Evolutionary conservation across 2,888 invertebrate genomes (phyloP).

Genomic region (Drosophila neotestacea): DNA sequence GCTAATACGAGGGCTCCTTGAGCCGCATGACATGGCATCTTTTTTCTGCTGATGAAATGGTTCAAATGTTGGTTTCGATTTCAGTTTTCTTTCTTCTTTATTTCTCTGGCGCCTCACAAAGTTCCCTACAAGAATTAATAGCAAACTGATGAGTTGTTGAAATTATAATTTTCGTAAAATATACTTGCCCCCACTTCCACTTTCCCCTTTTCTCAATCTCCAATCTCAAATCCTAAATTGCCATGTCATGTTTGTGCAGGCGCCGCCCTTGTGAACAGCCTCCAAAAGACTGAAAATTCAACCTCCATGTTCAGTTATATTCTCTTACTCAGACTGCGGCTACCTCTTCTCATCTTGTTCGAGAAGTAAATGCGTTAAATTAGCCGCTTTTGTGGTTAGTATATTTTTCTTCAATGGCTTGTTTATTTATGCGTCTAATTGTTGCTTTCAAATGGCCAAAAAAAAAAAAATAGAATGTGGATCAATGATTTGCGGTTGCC

Average conservation of each 20-base stretch:
- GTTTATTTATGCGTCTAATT: slow-evolving; percentile 45
- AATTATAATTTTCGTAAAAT: slow-evolving; percentile 63
- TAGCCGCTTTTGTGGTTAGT: slow-evolving; percentile 73
- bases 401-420: slow-evolving; percentile 28
- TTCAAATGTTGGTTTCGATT: slow-evolving; percentile 50
- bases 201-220: not conserved
- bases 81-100: slow-evolving; percentile 8
- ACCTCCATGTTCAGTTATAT: slow-evolving; percentile 19
- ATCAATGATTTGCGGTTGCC: slow-evolving; percentile 19
- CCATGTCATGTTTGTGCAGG: slow-evolving; percentile 61
- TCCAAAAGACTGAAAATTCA: slow-evolving; percentile 9
- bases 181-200: slow-evolving; percentile 8
- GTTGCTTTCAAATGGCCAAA: slow-evolving; percentile 38
- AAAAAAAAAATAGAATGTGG: slow-evolving; percentile 4
- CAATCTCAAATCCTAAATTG: slow-evolving; percentile 27
- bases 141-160: slow-evolving; percentile 81
- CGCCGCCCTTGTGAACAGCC: slow-evolving; percentile 49
- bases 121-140: slow-evolving; percentile 69
- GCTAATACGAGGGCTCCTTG: slow-evolving; percentile 42
- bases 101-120: slow-evolving; percentile 60
- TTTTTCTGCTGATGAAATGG: slow-evolving; percentile 25
- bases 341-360: slow-evolving; percentile 33
- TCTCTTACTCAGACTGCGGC: slow-evolving; percentile 29
- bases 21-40: slow-evolving; percentile 54
- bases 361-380: slow-evolving; percentile 79